These are phyloP conservation scores for Lathamus discolor DNA, from an alignment of 2,113 vertebrate genomes.

Conservation along the genomic window DNA sequence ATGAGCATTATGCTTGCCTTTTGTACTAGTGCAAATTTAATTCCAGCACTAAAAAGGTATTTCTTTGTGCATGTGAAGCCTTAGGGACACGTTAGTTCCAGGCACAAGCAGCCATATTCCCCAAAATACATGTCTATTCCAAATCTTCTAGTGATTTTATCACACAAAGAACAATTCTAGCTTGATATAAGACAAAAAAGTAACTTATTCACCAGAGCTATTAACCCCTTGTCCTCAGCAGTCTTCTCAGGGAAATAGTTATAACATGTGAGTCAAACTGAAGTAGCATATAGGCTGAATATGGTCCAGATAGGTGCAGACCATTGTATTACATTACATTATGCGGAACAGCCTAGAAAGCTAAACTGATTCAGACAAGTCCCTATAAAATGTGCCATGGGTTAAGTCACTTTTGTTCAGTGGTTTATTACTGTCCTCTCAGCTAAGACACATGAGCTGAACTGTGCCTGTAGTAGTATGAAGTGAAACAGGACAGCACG, in stretches of 20 bases:
- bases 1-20: not conserved
- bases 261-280: not conserved
- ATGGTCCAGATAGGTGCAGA: not conserved
- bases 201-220: not conserved
- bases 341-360: not conserved
- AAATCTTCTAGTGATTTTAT: not conserved
- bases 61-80: not conserved
- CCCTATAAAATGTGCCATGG: not conserved
- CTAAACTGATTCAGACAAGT: not conserved
- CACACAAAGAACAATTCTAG: not conserved
- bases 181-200: not conserved
- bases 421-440: not conserved
- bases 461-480: not conserved
- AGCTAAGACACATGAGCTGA: not conserved
- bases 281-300: not conserved
- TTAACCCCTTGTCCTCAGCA: not conserved
- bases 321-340: not conserved
- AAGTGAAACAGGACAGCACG: not conserved
- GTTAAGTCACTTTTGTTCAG: not conserved
- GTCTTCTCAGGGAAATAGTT: not conserved
- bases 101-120: not conserved
- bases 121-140: not conserved
- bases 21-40: not conserved
- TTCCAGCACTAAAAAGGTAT: not conserved
- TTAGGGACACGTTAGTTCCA: not conserved